Evolutionary conservation across 2,888 invertebrate species (phyloP).

Genomic region (Clanis bilineata): DNA sequence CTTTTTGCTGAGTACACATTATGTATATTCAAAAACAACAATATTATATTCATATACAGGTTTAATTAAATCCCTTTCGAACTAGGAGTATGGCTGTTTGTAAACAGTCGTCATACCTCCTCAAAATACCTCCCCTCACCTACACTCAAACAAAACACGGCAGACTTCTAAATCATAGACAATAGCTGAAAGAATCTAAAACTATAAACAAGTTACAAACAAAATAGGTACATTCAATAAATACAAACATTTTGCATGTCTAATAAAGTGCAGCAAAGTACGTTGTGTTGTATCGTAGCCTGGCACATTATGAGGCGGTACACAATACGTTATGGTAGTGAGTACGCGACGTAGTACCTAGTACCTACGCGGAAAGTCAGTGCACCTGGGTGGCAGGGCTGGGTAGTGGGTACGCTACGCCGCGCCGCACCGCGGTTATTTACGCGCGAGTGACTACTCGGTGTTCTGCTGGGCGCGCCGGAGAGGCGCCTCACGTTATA

Average conservation of each 20-base stretch:
- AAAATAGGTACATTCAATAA: no score
- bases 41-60: no score
- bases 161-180: no score
- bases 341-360: not conserved
- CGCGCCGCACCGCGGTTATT: constrained; percentile 6
- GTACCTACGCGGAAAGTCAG: not conserved
- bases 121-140: no score
- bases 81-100: no score
- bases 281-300: not conserved
- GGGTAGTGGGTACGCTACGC: constrained; percentile 1
- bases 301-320: not conserved
- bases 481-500: constrained; percentile 17
- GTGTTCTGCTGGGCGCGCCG: constrained; percentile 15
- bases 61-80: no score
- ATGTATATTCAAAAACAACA: no score
- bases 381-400: constrained; percentile 16
- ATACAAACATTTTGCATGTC: not conserved
- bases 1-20: no score
- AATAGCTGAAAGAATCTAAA: no score
- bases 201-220: not conserved
- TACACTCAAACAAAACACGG: no score
- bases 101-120: no score
- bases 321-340: not conserved
- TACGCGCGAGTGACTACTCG: constrained; percentile 22
- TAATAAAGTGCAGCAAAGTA: not conserved